Percentiles rank a stretch among this genome's conserved stretches.
phyloP scores from a whole-genome alignment of 2,797 vertebrate species.

The Chrysolophus pictus region DNA sequence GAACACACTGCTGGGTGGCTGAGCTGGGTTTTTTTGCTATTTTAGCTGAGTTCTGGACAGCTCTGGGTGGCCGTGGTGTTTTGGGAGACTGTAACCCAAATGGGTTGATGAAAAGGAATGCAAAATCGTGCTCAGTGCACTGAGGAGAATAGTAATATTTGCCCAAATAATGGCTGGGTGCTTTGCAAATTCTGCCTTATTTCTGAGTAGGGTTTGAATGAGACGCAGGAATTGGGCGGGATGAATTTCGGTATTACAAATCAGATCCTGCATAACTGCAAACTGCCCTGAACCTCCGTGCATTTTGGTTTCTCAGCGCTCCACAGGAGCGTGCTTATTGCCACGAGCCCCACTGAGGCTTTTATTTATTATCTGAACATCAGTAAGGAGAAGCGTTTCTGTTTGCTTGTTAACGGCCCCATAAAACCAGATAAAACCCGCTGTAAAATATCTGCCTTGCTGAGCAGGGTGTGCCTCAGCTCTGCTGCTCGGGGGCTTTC shows the following conservation, averaged over 20 bases:
- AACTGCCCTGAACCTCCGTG: not conserved
- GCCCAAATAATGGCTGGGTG: not conserved
- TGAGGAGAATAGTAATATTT: not conserved
- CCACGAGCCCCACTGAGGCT: not conserved
- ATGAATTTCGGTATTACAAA: not conserved
- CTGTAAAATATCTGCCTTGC: not conserved
- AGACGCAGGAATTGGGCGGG: not conserved
- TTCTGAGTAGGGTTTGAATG: not conserved
- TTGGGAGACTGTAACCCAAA: not conserved
- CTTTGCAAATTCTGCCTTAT: not conserved
- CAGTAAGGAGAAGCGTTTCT: not conserved
- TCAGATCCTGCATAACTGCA: not conserved
- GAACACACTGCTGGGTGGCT: accelerated
- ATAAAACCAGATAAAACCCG: not conserved
- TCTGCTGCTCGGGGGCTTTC: not conserved
- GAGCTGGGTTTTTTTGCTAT: too few relatives aligned
- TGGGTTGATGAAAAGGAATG: accelerated
- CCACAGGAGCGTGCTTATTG: not conserved
- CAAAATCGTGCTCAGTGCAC: not conserved
- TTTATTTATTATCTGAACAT: constrained; percentile 38
- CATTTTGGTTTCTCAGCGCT: not conserved
- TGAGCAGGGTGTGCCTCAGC: not conserved
- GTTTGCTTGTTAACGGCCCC: not conserved
- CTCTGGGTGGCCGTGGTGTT: not conserved
- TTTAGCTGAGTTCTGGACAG: too few relatives aligned